Percentiles rank a stretch among this genome's conserved stretches.
These are phyloP conservation scores for Xenopus petersii DNA, from an alignment of 2,797 vertebrate genomes.

Conservation along the genomic window DNA sequence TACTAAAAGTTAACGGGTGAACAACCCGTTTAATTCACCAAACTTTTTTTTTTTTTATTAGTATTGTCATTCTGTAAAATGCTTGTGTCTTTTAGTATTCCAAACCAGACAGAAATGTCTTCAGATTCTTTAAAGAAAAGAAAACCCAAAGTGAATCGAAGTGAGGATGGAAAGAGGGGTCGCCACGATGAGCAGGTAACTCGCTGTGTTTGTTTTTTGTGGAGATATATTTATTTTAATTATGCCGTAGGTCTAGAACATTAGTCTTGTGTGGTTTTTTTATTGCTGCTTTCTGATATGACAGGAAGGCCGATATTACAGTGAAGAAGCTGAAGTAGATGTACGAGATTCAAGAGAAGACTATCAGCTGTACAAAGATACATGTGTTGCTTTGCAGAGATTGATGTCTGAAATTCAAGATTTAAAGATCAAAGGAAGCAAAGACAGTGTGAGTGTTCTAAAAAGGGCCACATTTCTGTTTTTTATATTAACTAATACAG, in stretches of 20 bases:
- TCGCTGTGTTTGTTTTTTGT: not conserved
- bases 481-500: no score
- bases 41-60: no score
- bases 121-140: conserved; percentile 87
- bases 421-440: conserved; percentile 85
- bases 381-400: conserved; percentile 82
- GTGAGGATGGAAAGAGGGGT: conserved; percentile 82
- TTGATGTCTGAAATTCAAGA: conserved; percentile 97
- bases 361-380: conserved; percentile 85
- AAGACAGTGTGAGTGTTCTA: conserved; percentile 78
- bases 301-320: conserved; percentile 85
- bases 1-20: no score
- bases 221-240: not conserved
- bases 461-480: no score
- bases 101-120: conserved; percentile 58
- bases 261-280: not conserved
- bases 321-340: conserved; percentile 89
- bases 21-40: no score
- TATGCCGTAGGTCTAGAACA: not conserved
- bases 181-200: conserved; percentile 82
- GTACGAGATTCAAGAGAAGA: conserved; percentile 83
- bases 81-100: no score
- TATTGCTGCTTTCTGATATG: not conserved
- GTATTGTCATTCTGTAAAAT: no score
- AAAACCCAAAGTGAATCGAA: conserved; percentile 90